phyloP scores from a whole-genome alignment of 2,797 vertebrate species.

The Arnoldichthys spilopterus region DNA sequence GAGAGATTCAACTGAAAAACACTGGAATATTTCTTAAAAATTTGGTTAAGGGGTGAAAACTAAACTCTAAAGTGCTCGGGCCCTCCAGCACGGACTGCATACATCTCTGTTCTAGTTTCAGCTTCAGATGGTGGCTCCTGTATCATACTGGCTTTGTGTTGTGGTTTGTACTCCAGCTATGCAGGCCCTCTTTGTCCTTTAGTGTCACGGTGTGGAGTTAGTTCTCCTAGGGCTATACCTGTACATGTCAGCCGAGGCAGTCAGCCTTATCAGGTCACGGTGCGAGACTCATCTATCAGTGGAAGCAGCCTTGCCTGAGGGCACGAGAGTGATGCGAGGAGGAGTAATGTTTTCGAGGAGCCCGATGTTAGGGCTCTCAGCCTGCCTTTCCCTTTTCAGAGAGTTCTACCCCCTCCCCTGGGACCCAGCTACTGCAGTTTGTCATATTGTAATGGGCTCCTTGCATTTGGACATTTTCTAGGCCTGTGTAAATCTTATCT shows the following conservation, averaged over 20 bases:
- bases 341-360: conserved; percentile 51
- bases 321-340: conserved; percentile 42
- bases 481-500: conserved; percentile 25
- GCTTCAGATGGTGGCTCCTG: not conserved
- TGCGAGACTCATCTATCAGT: conserved; percentile 54
- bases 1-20: no score
- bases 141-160: conserved; percentile 29
- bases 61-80: not conserved
- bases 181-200: conserved; percentile 45
- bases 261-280: conserved; percentile 56
- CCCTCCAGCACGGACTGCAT: not conserved
- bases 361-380: conserved; percentile 39
- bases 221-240: conserved; percentile 51
- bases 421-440: conserved; percentile 42
- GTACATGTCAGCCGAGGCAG: conserved; percentile 47
- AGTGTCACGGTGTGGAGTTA: conserved; percentile 45
- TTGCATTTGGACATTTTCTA: conserved; percentile 36
- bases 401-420: conserved; percentile 5
- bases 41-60: not conserved
- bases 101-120: conserved; percentile 2
- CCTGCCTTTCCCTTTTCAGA: conserved; percentile 34
- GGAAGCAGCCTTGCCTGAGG: conserved; percentile 50
- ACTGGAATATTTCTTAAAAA: no score
- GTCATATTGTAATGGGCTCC: conserved; percentile 47
- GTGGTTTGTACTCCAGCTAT: not conserved